Base-by-base conservation (phyloP, 2,113 vertebrate genomes). In the Pithys albifrons region DNA sequence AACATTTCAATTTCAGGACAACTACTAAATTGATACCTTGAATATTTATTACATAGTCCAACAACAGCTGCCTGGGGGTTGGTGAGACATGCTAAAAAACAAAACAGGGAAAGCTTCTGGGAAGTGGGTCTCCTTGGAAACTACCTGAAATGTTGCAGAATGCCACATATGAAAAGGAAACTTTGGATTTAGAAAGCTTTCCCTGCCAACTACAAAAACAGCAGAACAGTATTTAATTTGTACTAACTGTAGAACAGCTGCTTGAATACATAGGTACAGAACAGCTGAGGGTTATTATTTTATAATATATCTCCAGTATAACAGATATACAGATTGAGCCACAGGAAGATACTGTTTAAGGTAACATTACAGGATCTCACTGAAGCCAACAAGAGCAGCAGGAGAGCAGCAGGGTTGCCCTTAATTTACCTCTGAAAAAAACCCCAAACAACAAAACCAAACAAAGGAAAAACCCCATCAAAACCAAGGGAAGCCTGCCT, bases 341-440 rank as follows among this genome's bases (percentile, higher is more conserved):
- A 96, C 65, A 92, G 81, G 93, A 74, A 95, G 27, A 84, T 85
- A 89, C 65, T 96, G 87, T 96, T 97, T 75, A 75, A 96, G 88
- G 35, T 41, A 93, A 71, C 39, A 45, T 77, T 89, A 72, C 52
- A 89, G 48, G 86, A 92, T 59, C 67, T 93, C 59, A 54, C 1
- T 79, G 66, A 80, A 93, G 89, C n/a, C 62, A 94, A 62, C 19
- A 92, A 65, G 58, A 59, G 87, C 61, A 93, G 54, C 69, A 80
- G 49, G 49, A 77, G 64, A 72, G 45, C 54, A 91, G 55, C 27
- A 88, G 85, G 22, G 35, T 48, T 61, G 72, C 45, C 78, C 81
- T 92, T 84, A 88, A 64, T 82, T 93, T 91, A 91, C 9, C 2
- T 91, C 88, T 70, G 51, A 39, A 28, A 28, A 28, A 39, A 45